Base-by-base conservation (phyloP, 1,140 invertebrate species). In the Pogonus chalceus region DNA sequence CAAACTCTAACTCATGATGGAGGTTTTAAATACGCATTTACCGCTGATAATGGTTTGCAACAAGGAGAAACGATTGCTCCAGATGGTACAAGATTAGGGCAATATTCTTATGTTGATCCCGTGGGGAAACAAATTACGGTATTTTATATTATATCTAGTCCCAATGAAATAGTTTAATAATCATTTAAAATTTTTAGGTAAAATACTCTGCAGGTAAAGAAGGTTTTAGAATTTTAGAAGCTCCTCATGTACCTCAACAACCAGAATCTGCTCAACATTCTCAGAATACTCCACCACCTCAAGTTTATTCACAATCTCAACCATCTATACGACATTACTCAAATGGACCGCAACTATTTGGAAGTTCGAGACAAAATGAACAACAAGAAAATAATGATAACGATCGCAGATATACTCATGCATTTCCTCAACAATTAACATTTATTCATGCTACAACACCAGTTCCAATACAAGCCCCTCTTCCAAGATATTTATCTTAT, bases 191-290 rank as follows among this genome's bases (percentile, higher is more conserved):
- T 31, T 31, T n/a, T 52, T 79, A 79, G 14, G 74, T 83, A 2
- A 81, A 80, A 62, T 84, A 83, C 59, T 72, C 75, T 2, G 81
- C 82, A 2, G 82, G 81, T 16, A 82, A 83, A 64, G 76, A 80
- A 35, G 81, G 82, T 1, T 83, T 82, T 62, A 74, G 74, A 54
- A 73, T 76, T 18, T 64, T 76, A 10, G 71, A 74, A 58, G 73
- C 69, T 20, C 73, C 75, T 49, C 72, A 75, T 55, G 62, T 74
- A 22, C 74, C 72, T 2, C 56, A 52, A 10, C 57, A 62, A 21
- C 62, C 62, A 2, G 52, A 60, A 23, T 22, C 22, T n/a, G 51
- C 54, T 1, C 51, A 39, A 10, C 52, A 20, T 14, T n/a, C 4
- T 2, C 1, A 31, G 49, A 26, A 23, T 49, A 47, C 60, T 0